These are phyloP conservation scores for Apamea sordens DNA, from an alignment of 2,888 invertebrate genomes.

Conservation along the genomic window DNA sequence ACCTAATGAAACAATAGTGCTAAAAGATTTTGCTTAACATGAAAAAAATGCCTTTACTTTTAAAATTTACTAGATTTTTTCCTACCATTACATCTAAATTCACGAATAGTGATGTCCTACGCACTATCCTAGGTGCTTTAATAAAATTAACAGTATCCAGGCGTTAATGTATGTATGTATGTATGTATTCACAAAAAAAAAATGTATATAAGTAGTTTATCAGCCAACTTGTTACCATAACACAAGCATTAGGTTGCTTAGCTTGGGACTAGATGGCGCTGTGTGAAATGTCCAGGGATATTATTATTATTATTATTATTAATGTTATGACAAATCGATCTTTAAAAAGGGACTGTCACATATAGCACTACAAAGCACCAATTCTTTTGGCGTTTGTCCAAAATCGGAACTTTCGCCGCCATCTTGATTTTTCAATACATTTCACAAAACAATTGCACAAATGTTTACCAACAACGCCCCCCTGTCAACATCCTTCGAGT, in stretches of 20 bases:
- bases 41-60: background rate
- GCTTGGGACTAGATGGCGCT: no score
- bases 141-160: background rate
- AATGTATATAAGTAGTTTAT: no score
- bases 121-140: slow-evolving; percentile 29
- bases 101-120: slow-evolving; percentile 27
- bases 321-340: background rate
- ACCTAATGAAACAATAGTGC: background rate
- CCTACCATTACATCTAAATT: slow-evolving; percentile 10
- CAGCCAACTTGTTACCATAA: no score
- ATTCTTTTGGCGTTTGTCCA: background rate
- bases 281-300: no score
- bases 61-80: background rate
- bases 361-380: no score
- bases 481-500: background rate
- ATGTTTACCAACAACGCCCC: background rate
- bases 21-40: background rate
- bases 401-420: background rate
- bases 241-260: no score
- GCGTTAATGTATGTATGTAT: no score
- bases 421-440: background rate
- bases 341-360: background rate
- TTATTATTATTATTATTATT: no score
- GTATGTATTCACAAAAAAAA: no score
- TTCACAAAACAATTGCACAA: background rate